phyloP scores from a whole-genome alignment of 1,140 invertebrate genomes.

The Sycobia sp. region DNA sequence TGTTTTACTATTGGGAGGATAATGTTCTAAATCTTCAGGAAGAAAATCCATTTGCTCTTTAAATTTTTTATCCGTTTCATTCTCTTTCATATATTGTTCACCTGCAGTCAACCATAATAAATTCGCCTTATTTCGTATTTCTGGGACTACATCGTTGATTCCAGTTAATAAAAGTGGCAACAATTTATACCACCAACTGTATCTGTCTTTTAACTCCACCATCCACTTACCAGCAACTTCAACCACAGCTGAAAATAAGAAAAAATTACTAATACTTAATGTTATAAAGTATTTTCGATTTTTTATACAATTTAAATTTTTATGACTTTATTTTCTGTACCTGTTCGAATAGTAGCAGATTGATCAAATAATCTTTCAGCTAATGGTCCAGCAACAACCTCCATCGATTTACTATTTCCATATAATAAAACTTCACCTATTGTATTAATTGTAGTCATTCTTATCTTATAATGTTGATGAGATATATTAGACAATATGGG shows the following conservation, averaged over 20 bases:
- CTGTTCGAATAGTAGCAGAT: constrained; percentile 68
- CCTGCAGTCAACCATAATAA: constrained; percentile 73
- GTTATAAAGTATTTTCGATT: neutral
- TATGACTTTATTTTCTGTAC: no score
- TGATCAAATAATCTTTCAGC: constrained; percentile 80
- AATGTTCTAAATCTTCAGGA: constrained; percentile 62
- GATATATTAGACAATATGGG: constrained; percentile 73
- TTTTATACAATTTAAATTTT: no score
- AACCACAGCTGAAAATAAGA: constrained; percentile 65
- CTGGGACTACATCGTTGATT: constrained; percentile 73
- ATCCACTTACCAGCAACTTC: constrained; percentile 73
- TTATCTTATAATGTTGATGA: constrained; percentile 82
- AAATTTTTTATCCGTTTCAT: constrained; percentile 75
- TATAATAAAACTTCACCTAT: constrained; percentile 68
- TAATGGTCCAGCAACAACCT: constrained; percentile 69
- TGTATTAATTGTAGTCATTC: constrained; percentile 73
- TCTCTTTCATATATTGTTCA: constrained; percentile 73
- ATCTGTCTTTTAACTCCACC: constrained; percentile 73
- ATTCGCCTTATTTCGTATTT: constrained; percentile 65
- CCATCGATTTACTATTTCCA: constrained; percentile 68
- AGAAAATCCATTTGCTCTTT: constrained; percentile 77
- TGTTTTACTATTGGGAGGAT: constrained; percentile 65
- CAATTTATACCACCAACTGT: constrained; percentile 77
- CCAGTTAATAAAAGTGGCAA: constrained; percentile 78
- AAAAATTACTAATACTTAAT: constrained; percentile 1